These are phyloP conservation scores for Meteorus cinctellus DNA, from an alignment of 2,888 invertebrate species.

Conservation along the genomic window DNA sequence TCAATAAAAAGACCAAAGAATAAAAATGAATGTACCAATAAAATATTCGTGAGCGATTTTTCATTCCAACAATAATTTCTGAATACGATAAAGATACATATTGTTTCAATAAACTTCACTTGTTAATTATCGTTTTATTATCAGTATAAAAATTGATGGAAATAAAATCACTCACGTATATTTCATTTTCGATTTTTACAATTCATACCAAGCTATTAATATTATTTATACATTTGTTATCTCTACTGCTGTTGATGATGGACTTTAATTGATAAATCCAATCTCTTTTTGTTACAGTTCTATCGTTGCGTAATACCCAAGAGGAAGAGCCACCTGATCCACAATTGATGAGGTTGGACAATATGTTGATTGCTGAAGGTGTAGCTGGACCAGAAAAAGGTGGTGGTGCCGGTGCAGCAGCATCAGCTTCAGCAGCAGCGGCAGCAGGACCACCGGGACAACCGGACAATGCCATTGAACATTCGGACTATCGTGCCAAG, in stretches of 20 bases:
- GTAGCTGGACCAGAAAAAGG: slow-evolving; percentile 97
- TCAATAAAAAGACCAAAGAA: no score
- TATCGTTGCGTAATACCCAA: slow-evolving; percentile 96
- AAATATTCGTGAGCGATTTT: no score
- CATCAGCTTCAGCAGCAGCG: slow-evolving; percentile 89
- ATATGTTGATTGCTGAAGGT: slow-evolving; percentile 99
- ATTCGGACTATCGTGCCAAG: slow-evolving; percentile 99
- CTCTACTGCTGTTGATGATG: not conserved
- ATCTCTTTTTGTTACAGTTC: slow-evolving; percentile 77
- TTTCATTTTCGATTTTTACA: no score
- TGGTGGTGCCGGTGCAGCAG: slow-evolving; percentile 90
- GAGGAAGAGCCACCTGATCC: slow-evolving; percentile 99
- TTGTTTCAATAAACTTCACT: no score
- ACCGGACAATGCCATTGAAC: slow-evolving; percentile 97
- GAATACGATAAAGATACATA: no score
- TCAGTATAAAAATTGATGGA: no score
- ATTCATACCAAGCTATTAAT: not conserved
- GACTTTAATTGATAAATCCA: slow-evolving; percentile 4
- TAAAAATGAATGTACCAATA: no score
- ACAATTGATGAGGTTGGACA: slow-evolving; percentile 98
- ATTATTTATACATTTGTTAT: not conserved
- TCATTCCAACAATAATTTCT: no score
- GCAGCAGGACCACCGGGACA: slow-evolving; percentile 83
- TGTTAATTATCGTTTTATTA: no score
- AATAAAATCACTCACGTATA: no score